These are phyloP conservation scores for Camelus dromedarius DNA, from an alignment of 2,113 vertebrate species.

Conservation along the genomic window DNA sequence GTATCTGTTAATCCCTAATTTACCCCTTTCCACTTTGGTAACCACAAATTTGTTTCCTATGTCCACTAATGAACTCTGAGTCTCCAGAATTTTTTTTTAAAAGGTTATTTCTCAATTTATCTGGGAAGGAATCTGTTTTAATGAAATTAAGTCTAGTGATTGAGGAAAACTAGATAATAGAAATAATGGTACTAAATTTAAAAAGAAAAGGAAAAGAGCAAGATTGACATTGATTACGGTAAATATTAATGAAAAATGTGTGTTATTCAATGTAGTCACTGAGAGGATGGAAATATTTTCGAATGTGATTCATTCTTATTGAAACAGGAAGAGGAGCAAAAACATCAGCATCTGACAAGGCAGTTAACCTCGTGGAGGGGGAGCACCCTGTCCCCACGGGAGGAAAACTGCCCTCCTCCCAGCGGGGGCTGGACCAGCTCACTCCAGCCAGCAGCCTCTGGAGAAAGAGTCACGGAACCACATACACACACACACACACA, in stretches of 20 bases:
- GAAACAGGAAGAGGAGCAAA: not conserved
- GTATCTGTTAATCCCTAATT: not conserved
- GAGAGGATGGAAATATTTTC: constrained; percentile 18
- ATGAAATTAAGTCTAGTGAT: not conserved
- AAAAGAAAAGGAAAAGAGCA: not conserved
- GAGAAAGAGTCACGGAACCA: not conserved
- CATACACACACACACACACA: not conserved
- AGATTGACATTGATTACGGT: not conserved
- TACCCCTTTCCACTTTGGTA: not conserved
- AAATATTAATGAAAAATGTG: constrained; percentile 5
- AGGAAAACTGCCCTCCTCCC: not conserved
- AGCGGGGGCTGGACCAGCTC: not conserved
- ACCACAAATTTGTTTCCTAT: not conserved
- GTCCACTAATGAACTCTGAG: not conserved
- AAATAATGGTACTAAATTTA: not conserved
- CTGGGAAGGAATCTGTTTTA: not conserved
- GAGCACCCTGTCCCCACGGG: not conserved
- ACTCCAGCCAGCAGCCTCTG: not conserved
- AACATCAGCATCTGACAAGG: not conserved
- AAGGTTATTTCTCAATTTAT: not conserved
- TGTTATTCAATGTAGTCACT: not conserved
- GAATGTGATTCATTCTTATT: not conserved
- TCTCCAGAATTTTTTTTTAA: not conserved
- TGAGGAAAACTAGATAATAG: not conserved
- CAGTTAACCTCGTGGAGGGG: not conserved